phyloP scores from a whole-genome alignment of 2,113 vertebrate species.

The Thermophis baileyi region DNA sequence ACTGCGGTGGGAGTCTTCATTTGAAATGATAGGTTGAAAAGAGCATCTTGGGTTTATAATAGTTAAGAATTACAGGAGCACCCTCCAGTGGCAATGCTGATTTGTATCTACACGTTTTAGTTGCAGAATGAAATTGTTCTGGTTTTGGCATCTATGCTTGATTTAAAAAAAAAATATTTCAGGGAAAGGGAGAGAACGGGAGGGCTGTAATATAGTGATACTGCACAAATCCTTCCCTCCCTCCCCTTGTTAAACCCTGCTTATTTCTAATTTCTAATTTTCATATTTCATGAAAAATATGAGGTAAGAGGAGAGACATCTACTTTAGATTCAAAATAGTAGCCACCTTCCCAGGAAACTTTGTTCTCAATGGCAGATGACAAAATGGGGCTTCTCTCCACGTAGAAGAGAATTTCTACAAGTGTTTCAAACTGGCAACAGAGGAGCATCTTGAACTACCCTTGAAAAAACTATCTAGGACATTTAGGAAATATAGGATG shows the following conservation, averaged over 20 bases:
- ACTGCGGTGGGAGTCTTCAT: accelerated
- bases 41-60: background rate
- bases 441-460: background rate
- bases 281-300: background rate
- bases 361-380: background rate
- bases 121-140: background rate
- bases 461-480: background rate
- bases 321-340: background rate
- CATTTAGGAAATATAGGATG: background rate
- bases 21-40: conserved; percentile 6
- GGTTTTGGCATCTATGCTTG: background rate
- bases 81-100: conserved; percentile 65
- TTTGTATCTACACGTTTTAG: conserved; percentile 14
- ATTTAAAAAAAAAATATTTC: background rate
- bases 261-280: too few relatives aligned
- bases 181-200: too few relatives aligned
- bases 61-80: conserved; percentile 61
- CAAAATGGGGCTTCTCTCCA: background rate
- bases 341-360: background rate
- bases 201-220: background rate
- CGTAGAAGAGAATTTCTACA: background rate
- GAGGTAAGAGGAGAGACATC: background rate
- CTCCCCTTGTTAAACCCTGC: background rate
- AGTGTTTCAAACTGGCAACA: background rate
- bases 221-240: background rate